phyloP scores from a whole-genome alignment of 2,888 invertebrate species.

The Aphidoletes aphidimyza region DNA sequence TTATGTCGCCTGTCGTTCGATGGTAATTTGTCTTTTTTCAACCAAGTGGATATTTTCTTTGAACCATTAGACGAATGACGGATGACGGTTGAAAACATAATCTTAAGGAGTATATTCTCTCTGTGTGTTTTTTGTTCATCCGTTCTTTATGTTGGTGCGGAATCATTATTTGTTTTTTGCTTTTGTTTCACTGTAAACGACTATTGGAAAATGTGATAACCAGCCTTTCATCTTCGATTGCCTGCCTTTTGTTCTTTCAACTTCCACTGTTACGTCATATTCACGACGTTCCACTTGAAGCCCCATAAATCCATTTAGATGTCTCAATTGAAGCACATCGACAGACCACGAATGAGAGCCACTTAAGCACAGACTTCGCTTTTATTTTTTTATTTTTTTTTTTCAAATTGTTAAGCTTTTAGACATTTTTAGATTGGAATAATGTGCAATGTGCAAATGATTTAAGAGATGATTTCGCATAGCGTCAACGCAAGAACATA shows the following conservation, averaged over 20 bases:
- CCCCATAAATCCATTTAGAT: background rate
- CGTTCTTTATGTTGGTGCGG: too few relatives aligned
- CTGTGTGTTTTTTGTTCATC: too few relatives aligned
- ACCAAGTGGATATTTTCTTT: too few relatives aligned
- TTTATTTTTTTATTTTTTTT: background rate
- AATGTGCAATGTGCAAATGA: too few relatives aligned
- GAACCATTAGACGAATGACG: too few relatives aligned
- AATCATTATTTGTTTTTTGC: too few relatives aligned
- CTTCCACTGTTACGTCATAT: background rate
- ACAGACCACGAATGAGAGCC: background rate
- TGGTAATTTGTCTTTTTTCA: background rate
- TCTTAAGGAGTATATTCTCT: too few relatives aligned
- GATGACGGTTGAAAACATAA: background rate
- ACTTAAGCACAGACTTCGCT: background rate
- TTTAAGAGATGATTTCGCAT: too few relatives aligned
- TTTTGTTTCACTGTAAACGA: background rate
- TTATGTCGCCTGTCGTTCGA: background rate
- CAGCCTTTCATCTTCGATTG: slow-evolving; percentile 20
- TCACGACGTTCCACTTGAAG: background rate
- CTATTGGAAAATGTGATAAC: background rate
- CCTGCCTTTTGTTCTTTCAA: background rate
- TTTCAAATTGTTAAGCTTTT: background rate
- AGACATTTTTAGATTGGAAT: too few relatives aligned
- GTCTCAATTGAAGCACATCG: background rate
- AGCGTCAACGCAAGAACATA: too few relatives aligned